Conservation (phyloP, 35 echinoderm and acorn worm genomes). For the Ptychodera flava region DNA sequence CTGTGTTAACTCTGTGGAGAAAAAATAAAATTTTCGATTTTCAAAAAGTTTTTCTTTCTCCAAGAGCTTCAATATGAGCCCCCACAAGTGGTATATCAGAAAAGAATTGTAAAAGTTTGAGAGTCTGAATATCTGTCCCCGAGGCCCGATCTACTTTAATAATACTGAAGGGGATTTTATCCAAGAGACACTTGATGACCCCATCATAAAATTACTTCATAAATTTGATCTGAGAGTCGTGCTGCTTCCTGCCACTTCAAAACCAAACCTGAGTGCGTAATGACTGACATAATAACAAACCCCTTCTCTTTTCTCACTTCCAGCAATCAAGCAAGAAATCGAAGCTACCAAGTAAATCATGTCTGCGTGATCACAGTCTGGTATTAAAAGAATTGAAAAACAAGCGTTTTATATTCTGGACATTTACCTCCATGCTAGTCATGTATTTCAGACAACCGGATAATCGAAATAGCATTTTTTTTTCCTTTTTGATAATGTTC, state of each 20-base stretch:
- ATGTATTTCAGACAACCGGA: too few relatives aligned
- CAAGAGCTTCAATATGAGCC: too few relatives aligned
- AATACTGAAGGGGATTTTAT: background rate
- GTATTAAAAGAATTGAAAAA: background rate
- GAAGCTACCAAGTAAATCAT: background rate
- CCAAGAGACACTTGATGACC: background rate
- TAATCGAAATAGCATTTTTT: too few relatives aligned
- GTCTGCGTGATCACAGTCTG: background rate
- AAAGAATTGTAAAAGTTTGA: too few relatives aligned
- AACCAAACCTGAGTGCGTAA: background rate
- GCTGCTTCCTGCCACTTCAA: too few relatives aligned
- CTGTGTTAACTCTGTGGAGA: too few relatives aligned
- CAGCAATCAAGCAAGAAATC: background rate
- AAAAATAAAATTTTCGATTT: too few relatives aligned
- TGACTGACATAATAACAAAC: background rate
- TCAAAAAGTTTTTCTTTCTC: too few relatives aligned
- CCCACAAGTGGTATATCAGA: too few relatives aligned
- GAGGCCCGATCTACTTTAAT: background rate
- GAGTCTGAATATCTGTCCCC: background rate
- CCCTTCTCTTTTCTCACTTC: background rate
- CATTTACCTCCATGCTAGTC: background rate
- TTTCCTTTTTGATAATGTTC: too few relatives aligned
- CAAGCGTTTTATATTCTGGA: background rate
- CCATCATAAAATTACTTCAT: background rate
- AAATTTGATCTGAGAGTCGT: too few relatives aligned